Evolutionary conservation across 2,113 vertebrate species (phyloP).

Genomic region (Hassar affinis): DNA sequence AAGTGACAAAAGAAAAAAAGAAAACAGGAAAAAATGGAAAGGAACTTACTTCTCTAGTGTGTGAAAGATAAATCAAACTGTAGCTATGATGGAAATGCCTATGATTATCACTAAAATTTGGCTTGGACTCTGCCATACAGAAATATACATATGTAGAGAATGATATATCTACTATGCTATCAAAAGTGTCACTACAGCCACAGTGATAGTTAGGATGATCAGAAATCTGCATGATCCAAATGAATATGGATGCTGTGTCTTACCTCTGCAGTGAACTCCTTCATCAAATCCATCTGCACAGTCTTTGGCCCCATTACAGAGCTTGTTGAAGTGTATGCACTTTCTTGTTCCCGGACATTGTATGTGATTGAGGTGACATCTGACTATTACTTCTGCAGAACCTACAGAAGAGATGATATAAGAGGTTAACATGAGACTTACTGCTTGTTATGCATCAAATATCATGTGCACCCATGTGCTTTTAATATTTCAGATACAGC

Average conservation of each 20-base stretch:
- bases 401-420: constrained; percentile 71
- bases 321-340: constrained; percentile 91
- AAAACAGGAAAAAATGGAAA: background rate
- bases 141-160: background rate
- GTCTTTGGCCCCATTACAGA: constrained; percentile 88
- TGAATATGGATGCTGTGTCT: constrained; percentile 54
- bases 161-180: background rate
- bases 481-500: background rate
- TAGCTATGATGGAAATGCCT: background rate
- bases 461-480: background rate
- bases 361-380: constrained; percentile 85
- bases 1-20: background rate
- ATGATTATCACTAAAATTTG: background rate
- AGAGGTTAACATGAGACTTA: background rate
- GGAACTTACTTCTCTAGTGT: background rate
- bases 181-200: background rate
- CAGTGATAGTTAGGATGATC: constrained; percentile 12
- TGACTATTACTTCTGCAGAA: constrained; percentile 77
- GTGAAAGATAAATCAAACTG: background rate
- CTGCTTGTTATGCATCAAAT: background rate
- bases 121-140: background rate
- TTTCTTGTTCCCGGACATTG: constrained; percentile 82
- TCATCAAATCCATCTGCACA: constrained; percentile 90
- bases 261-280: constrained; percentile 90
- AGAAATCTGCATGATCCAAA: constrained; percentile 9